Conservation (phyloP, 2,888 invertebrate genomes). For the Rhogogaster chlorosoma region DNA sequence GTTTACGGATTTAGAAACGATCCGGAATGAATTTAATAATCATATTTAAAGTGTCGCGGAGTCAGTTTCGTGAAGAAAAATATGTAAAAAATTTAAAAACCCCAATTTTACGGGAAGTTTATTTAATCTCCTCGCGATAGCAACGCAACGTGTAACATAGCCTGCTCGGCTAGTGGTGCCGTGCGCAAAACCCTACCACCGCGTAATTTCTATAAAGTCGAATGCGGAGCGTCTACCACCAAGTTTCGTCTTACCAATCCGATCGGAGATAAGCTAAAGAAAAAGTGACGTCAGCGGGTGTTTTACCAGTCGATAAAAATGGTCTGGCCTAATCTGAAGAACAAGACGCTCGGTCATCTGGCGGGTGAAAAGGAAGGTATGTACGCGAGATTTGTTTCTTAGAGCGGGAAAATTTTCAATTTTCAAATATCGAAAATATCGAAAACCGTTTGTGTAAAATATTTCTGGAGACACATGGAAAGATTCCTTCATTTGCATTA, state of each 20-base stretch:
- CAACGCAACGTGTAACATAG: conserved; percentile 36
- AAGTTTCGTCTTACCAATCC: conserved; percentile 54
- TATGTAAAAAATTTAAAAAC: not conserved
- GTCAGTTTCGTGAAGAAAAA: not conserved
- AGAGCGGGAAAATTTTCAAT: not conserved
- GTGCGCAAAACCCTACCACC: conserved; percentile 60
- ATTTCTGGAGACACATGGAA: not conserved
- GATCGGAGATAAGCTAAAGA: conserved; percentile 48
- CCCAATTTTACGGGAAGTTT: not conserved
- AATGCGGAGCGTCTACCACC: conserved; percentile 53
- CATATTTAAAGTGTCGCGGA: not conserved
- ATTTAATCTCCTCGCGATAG: not conserved
- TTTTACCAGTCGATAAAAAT: conserved; percentile 58
- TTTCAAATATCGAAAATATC: not conserved
- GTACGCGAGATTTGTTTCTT: not conserved
- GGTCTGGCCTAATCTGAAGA: conserved; percentile 68
- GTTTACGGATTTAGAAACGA: not conserved
- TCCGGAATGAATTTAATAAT: not conserved
- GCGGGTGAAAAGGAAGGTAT: conserved; percentile 63
- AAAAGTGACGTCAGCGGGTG: conserved; percentile 20
- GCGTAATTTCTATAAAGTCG: conserved; percentile 62
- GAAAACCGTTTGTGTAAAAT: not conserved
- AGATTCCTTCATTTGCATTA: not conserved
- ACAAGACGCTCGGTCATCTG: conserved; percentile 61
- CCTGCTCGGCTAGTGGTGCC: conserved; percentile 57